Evolutionary conservation across 2,113 vertebrate genomes (phyloP).

Genomic region (Oreochromis aureus): DNA sequence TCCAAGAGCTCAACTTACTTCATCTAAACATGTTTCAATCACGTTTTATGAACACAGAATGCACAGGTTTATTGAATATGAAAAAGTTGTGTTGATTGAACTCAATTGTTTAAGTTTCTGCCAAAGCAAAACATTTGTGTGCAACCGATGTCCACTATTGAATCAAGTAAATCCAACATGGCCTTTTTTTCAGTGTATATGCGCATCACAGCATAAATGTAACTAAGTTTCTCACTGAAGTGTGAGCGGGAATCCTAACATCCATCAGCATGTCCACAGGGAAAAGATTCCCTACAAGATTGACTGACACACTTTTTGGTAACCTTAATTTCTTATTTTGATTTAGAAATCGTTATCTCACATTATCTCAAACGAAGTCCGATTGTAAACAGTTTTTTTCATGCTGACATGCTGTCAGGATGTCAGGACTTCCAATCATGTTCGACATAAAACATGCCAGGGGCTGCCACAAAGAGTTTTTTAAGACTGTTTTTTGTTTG

Average conservation of each 20-base stretch:
- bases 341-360: accelerated
- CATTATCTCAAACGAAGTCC: accelerated
- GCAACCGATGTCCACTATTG: too few species aligned
- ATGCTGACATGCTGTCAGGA: background rate
- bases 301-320: background rate
- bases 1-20: too few species aligned
- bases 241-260: background rate
- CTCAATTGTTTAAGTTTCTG: too few species aligned
- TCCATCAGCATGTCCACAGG: background rate
- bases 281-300: background rate
- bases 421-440: background rate
- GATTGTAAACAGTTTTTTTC: accelerated
- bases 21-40: too few species aligned
- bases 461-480: background rate
- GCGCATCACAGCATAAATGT: background rate
- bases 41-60: too few species aligned
- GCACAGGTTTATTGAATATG: too few species aligned
- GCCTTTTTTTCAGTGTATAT: too few species aligned
- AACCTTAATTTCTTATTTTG: background rate
- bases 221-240: accelerated
- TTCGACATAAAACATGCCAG: background rate
- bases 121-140: too few species aligned
- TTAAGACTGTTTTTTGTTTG: accelerated
- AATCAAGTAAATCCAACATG: too few species aligned
- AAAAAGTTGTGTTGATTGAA: too few species aligned